Conservation (phyloP, 1,140 invertebrate species). For the Ceratina australensis region DNA sequence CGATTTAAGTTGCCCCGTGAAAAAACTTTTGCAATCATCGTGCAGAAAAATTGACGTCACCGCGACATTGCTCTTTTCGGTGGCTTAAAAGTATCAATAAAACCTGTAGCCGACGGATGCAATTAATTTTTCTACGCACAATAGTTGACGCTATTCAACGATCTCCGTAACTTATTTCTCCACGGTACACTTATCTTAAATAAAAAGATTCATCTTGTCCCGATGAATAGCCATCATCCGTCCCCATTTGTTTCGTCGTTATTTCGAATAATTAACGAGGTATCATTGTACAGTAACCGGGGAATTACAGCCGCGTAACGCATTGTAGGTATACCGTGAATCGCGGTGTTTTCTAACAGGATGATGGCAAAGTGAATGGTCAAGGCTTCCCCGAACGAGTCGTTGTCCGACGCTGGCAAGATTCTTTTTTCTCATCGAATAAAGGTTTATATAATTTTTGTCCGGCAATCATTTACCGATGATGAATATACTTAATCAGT, state of each 20-base stretch:
- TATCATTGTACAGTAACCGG: not conserved
- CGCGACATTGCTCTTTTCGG: not conserved
- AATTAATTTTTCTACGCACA: not conserved
- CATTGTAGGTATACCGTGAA: too few relatives aligned
- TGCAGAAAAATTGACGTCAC: too few relatives aligned
- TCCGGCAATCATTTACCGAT: too few relatives aligned
- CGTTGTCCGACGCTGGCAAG: too few relatives aligned
- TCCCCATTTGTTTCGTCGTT: not conserved
- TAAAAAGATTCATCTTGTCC: not conserved
- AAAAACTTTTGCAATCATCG: not conserved
- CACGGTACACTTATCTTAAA: not conserved
- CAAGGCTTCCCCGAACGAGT: not conserved
- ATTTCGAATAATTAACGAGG: not conserved
- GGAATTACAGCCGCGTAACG: not conserved
- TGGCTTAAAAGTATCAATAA: too few relatives aligned
- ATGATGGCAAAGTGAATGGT: not conserved
- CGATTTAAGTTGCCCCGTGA: not conserved
- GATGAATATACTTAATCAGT: too few relatives aligned
- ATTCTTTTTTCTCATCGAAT: too few relatives aligned
- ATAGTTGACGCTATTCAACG: not conserved
- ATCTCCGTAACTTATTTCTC: not conserved
- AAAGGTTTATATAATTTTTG: too few relatives aligned
- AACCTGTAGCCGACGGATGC: not conserved
- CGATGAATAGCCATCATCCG: not conserved
- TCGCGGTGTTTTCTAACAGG: not conserved